These are phyloP conservation scores for Fragum whitleyi DNA, from an alignment of 2,888 invertebrate genomes.

Conservation along the genomic window DNA sequence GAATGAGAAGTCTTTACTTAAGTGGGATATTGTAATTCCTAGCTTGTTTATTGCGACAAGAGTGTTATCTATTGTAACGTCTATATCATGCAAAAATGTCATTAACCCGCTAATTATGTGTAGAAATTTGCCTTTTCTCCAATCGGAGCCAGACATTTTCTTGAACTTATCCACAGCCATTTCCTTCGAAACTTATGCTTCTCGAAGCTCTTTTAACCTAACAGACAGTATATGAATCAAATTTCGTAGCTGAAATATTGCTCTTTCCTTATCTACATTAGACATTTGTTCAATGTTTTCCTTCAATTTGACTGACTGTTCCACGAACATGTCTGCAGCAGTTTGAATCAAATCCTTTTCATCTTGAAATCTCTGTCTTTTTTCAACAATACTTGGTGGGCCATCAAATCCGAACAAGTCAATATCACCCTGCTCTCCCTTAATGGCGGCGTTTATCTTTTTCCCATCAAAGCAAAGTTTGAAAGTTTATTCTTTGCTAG, in stretches of 20 bases:
- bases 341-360: neutral
- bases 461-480: constrained; percentile 57
- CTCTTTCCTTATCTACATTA: no score
- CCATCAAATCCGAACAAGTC: constrained; percentile 51
- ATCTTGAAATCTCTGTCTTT: neutral
- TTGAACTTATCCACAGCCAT: no score
- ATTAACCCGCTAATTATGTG: no score
- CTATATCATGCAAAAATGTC: no score
- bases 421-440: constrained; percentile 31
- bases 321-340: neutral
- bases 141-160: no score
- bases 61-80: no score
- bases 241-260: neutral
- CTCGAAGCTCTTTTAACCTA: neutral
- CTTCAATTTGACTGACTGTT: neutral
- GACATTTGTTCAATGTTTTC: neutral
- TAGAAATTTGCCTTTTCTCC: no score
- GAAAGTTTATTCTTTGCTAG: constrained; percentile 34
- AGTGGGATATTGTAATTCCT: neutral
- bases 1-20: neutral
- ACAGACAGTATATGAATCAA: neutral
- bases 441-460: constrained; percentile 49
- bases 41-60: no score
- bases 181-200: constrained; percentile 34
- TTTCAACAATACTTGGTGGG: constrained; percentile 35